Evolutionary conservation across 2,113 vertebrate genomes (phyloP).

Genomic region (Microcebus jonahi): DNA sequence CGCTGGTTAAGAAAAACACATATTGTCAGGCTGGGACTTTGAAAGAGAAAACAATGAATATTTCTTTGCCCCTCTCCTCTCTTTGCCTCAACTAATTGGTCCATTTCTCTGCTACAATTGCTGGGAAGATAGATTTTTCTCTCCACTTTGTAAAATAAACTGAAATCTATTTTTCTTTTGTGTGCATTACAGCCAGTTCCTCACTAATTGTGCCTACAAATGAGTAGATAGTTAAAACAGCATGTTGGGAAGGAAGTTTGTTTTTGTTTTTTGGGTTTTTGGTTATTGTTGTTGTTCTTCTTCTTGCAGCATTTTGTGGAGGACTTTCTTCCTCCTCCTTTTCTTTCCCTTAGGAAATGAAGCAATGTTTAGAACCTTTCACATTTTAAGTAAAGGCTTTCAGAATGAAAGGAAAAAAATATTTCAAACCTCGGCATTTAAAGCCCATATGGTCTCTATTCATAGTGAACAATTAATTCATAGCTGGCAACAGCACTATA

Average conservation of each 20-base stretch:
- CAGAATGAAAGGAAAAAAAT: conserved; percentile 40
- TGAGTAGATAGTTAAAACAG: neutral
- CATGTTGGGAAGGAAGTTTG: neutral
- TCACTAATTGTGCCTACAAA: conserved; percentile 47
- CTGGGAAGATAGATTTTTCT: neutral
- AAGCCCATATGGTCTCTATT: conserved; percentile 28
- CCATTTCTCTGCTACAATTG: conserved; percentile 56
- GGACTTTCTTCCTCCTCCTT: neutral
- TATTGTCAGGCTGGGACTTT: conserved; percentile 51
- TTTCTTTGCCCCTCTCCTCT: neutral
- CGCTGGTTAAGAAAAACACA: conserved; percentile 48
- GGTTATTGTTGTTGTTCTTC: neutral
- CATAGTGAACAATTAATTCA: conserved; percentile 12
- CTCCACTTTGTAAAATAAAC: neutral
- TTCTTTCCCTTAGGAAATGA: conserved; percentile 26
- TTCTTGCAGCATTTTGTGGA: neutral
- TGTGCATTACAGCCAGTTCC: neutral
- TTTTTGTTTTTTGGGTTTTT: neutral
- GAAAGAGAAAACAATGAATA: conserved; percentile 64
- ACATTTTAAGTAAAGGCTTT: conserved; percentile 29
- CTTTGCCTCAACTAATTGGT: conserved; percentile 61
- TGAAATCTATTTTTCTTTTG: conserved; percentile 52
- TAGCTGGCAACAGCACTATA: neutral
- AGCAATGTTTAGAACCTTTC: conserved; percentile 5
- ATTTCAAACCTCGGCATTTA: conserved; percentile 30